Base-by-base conservation (phyloP, 2,888 invertebrate genomes). In the Erebia palarica region DNA sequence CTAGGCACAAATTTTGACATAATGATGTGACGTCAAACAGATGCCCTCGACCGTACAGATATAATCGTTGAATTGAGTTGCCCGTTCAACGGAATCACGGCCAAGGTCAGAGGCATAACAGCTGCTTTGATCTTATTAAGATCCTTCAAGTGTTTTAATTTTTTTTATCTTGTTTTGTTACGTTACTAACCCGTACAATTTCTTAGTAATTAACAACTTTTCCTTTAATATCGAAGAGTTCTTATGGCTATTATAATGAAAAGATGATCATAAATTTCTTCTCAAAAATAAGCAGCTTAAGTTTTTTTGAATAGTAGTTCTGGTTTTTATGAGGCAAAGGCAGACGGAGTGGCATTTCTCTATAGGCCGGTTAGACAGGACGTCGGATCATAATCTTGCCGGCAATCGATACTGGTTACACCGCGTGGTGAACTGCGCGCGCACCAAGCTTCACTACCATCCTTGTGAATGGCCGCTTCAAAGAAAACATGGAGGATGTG, bases 401-500 rank as follows among this genome's bases (percentile, higher is more conserved):
- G 75, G 81, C 82, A 90, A 92, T 92, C 92, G 85, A 92, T 92
- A 91, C 80, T 82, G 80, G 78, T 78, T 79, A 69, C 60, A 74
- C 80, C 78, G 80, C 83, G 84, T 84, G 87, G 85, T 87, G 84
- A 82, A 74, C 70, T 91, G 93, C 92, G 92, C 92, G 91, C 92
- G 92, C 91, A 91, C 70, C 77, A 78, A 90, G 83, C 85, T 85
- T 83, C 84, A 80, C 83, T 85, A 75, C 79, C 77, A 78, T 86
- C 77, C 80, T 89, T 77, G 89, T 93, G 92, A 93, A 93, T 93
- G 93, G 91, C 86, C 85, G 78, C 79, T 80, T 80, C 83, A 80
- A 81, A 82, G 84, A 86, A 86, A 84, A 85, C 82, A 82, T 83
- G 83, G 83, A 84, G 75, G 84, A 79, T 79, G 84, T 75, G 86